Evolutionary conservation across 1,140 invertebrate species (phyloP).

Genomic region (Lamellibrachia luymesi): DNA sequence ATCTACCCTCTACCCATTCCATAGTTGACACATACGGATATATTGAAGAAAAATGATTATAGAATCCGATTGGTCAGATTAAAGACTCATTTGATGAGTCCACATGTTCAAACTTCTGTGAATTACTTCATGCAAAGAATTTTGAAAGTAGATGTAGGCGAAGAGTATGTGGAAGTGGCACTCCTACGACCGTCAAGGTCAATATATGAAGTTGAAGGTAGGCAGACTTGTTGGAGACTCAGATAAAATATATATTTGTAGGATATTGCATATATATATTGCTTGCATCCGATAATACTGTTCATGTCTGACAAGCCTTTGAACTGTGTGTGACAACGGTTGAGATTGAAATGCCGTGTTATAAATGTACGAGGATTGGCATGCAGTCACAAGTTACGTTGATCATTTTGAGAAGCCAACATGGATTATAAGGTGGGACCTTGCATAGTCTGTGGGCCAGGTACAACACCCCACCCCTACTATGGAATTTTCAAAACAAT

Average conservation of each 20-base stretch:
- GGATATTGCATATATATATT: not conserved
- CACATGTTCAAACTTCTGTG: not conserved
- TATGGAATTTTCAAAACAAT: too few species aligned
- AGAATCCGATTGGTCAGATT: too few species aligned
- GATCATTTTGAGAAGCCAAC: not conserved
- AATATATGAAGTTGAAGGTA: not conserved
- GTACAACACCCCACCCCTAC: too few species aligned
- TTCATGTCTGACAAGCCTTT: not conserved
- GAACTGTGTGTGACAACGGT: not conserved
- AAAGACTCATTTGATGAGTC: not conserved
- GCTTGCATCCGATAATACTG: too few species aligned
- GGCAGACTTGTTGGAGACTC: not conserved
- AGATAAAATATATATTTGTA: too few species aligned
- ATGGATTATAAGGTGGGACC: not conserved
- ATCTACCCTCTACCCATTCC: too few species aligned
- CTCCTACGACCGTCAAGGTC: too few species aligned
- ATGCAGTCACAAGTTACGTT: not conserved
- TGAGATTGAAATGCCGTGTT: not conserved
- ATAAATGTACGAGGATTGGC: too few species aligned
- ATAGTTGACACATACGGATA: too few species aligned
- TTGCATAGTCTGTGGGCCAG: too few species aligned
- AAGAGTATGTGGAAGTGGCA: not conserved
- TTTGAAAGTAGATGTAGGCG: not conserved
- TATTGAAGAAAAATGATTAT: too few species aligned
- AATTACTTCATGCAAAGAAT: not conserved